Conservation (phyloP, 2,113 vertebrate species). For the Lethenteron reissneri region DNA sequence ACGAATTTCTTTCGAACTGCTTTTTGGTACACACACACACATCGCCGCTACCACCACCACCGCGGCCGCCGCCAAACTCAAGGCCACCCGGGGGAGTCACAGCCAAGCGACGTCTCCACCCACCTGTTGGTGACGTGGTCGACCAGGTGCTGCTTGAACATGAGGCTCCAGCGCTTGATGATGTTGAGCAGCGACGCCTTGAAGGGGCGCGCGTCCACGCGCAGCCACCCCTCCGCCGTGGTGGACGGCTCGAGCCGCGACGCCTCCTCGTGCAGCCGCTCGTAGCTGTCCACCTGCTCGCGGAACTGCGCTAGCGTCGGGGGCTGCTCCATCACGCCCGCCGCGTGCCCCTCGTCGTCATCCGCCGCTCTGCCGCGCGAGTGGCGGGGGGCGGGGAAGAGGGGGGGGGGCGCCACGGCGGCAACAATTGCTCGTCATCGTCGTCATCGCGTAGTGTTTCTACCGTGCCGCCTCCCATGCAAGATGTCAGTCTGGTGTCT, state of each 20-base stretch:
- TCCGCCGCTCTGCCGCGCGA: conserved; percentile 30
- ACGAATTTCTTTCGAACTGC: no score
- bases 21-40: no score
- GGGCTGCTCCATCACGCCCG: conserved; percentile 25
- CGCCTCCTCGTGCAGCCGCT: conserved; percentile 46
- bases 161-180: conserved; percentile 64
- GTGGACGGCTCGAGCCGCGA: conserved; percentile 25
- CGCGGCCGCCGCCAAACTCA: no score
- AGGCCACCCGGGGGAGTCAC: no score
- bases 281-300: conserved; percentile 53
- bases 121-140: conserved; percentile 60
- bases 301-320: conserved; percentile 36
- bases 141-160: conserved; percentile 78
- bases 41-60: no score
- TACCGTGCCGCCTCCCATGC: no score
- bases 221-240: conserved; percentile 52
- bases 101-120: background rate
- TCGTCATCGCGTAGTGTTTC: no score
- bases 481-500: no score
- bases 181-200: conserved; percentile 45
- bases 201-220: conserved; percentile 36
- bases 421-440: no score
- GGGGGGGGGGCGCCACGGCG: conserved; percentile 25
- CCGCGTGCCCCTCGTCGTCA: conserved; percentile 4
- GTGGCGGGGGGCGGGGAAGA: conserved; percentile 32